Base-by-base conservation (phyloP, 2,113 vertebrate genomes). In the Pterocles gutturalis region DNA sequence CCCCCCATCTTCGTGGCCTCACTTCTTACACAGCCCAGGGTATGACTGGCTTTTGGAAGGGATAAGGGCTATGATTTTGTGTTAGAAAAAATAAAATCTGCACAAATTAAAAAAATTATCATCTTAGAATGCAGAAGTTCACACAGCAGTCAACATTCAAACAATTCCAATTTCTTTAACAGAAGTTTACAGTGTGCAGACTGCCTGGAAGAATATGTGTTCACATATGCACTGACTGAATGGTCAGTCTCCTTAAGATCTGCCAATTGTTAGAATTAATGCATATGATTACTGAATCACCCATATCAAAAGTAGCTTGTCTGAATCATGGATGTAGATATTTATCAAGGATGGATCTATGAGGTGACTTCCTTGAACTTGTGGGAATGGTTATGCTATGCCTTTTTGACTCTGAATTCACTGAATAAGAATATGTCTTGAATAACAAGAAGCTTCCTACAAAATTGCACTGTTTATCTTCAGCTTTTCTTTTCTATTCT, bases 71-170 rank as follows among this genome's bases (percentile, higher is more conserved):
- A 31, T 73, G 72, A 61, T 71, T 94, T 93, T 62, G 66, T 58
- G n/a, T 81, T 83, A 83, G 65, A 58, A 55, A 77, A 94, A 97
- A 94, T 91, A 93, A 96, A 95, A 85, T 69, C 25, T 83, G 36
- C 51, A 73, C 64, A 58, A 95, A 95, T 87, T 93, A 82, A 73
- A 91, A 64, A 73, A 73, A 75, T 26, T 1, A 41, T 54, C 36
- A 33, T 45, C 48, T 91, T 70, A 78, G 79, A 73, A 49, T 14
- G 34, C 48, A 38, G 81, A 95, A 96, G 73, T 93, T 93, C 87
- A 83, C 53, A 36, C 36, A 85, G 17, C 36, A 80, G 36, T 57
- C 82, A 79, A 33, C 9, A 61, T 51, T 77, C 82, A 55, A 25
- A 58, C 73, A 90, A 29, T 69, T 55, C 9, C 66, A 64, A 78